A percentile compares a stretch with the other conserved stretches of the same genome.
Conservation (phyloP, 2,888 invertebrate species). For the Archips xylosteana region DNA sequence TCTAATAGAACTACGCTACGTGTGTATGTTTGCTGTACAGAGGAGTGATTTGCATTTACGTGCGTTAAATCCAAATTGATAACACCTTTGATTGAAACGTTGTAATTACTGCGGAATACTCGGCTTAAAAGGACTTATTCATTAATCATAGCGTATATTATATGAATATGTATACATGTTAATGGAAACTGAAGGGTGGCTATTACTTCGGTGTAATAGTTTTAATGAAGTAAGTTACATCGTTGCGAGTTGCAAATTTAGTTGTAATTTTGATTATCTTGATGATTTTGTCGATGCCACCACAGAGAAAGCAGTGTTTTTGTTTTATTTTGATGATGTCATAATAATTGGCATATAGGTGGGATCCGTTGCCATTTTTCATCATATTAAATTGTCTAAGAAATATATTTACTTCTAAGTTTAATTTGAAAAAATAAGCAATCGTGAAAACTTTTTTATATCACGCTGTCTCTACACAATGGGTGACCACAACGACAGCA, state of each 20-base stretch:
- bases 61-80: constrained; percentile 39
- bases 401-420: too few relatives aligned
- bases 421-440: too few relatives aligned
- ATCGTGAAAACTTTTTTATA: background rate
- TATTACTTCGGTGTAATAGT: background rate
- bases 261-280: background rate
- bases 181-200: background rate
- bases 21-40: constrained; percentile 6
- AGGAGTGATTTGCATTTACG: constrained; percentile 34
- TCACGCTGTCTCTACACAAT: background rate
- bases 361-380: too few relatives aligned
- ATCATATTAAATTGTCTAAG: too few relatives aligned
- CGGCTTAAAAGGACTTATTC: constrained; percentile 13
- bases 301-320: background rate
- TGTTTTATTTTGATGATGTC: too few relatives aligned
- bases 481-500: background rate
- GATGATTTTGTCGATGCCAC: background rate
- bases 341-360: too few relatives aligned
- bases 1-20: background rate
- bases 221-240: constrained; percentile 5
- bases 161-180: constrained; percentile 7
- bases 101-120: constrained; percentile 27
- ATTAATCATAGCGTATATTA: constrained; percentile 28
- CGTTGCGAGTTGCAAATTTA: background rate
- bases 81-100: constrained; percentile 36